Evolutionary conservation across 2,797 vertebrate genomes (phyloP).

Genomic region (Mionectes olivaceus): DNA sequence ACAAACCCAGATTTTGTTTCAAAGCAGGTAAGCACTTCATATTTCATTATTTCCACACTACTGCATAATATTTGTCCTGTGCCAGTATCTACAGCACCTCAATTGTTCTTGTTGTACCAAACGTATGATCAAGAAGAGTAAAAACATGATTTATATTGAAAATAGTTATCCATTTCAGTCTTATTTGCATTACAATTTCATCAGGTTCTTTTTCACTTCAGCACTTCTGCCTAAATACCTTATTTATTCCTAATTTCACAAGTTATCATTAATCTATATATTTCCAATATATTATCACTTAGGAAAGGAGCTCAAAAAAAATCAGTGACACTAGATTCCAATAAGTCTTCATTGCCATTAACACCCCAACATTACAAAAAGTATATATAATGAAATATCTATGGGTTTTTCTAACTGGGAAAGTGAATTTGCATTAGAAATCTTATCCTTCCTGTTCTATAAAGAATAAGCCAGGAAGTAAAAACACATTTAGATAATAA

Average conservation of each 20-base stretch:
- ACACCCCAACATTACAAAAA: neutral
- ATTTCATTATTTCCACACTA: neutral
- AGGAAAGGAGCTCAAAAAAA: neutral
- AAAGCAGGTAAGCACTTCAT: neutral
- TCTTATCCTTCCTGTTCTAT: neutral
- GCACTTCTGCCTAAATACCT: neutral
- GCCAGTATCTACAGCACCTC: neutral
- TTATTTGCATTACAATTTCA: neutral
- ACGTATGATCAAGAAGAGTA: neutral
- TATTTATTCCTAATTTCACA: neutral
- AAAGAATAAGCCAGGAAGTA: neutral
- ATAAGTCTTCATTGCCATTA: neutral
- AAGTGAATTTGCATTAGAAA: neutral
- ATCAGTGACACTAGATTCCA: neutral
- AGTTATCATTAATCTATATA: neutral
- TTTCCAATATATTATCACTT: neutral
- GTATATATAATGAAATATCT: neutral
- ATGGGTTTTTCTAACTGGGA: neutral
- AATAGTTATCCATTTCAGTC: neutral
- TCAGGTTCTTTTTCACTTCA: neutral
- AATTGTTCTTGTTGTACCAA: neutral
- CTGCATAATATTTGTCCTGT: neutral
- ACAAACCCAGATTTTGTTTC: neutral
- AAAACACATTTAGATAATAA: neutral
- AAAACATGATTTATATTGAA: neutral